Evolutionary conservation across 2,888 invertebrate genomes (phyloP).

Genomic region (Cyclophora albipunctata): DNA sequence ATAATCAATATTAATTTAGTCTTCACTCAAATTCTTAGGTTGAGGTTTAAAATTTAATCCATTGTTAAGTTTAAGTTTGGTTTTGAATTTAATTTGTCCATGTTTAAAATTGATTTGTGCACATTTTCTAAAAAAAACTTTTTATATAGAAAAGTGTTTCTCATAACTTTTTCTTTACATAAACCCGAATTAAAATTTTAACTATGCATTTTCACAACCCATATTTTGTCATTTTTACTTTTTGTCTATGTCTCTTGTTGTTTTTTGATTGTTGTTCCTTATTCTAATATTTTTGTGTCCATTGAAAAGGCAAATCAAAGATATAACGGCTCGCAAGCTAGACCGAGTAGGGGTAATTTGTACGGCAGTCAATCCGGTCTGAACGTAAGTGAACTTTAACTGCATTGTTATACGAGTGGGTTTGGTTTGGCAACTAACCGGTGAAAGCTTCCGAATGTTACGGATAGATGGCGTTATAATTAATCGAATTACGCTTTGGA

Average conservation of each 20-base stretch:
- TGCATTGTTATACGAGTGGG: not conserved
- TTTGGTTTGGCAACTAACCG: conserved; percentile 2
- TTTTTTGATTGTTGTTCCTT: conserved; percentile 21
- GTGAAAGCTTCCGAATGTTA: not conserved
- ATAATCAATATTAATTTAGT: too few relatives aligned
- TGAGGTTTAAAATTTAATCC: too few relatives aligned
- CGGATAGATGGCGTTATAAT: too few relatives aligned
- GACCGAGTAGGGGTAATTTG: conserved; percentile 51
- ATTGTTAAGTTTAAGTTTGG: too few relatives aligned
- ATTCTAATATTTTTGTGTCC: conserved; percentile 7
- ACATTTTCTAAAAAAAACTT: too few relatives aligned
- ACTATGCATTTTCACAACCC: not conserved
- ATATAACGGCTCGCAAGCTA: conserved; percentile 50
- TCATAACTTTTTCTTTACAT: too few relatives aligned
- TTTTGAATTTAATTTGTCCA: too few relatives aligned
- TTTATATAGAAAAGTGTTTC: too few relatives aligned
- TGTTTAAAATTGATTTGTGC: too few relatives aligned
- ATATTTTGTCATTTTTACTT: not conserved
- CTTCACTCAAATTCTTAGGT: too few relatives aligned
- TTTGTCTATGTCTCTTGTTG: conserved; percentile 10
- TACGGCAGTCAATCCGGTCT: conserved; percentile 57
- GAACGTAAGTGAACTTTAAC: conserved; percentile 43
- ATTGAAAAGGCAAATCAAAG: conserved; percentile 59
- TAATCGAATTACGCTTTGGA: too few relatives aligned
- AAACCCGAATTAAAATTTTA: too few relatives aligned